Base-by-base conservation (phyloP, 2,888 invertebrate genomes). In the Marasmarcha lunaedactyla region DNA sequence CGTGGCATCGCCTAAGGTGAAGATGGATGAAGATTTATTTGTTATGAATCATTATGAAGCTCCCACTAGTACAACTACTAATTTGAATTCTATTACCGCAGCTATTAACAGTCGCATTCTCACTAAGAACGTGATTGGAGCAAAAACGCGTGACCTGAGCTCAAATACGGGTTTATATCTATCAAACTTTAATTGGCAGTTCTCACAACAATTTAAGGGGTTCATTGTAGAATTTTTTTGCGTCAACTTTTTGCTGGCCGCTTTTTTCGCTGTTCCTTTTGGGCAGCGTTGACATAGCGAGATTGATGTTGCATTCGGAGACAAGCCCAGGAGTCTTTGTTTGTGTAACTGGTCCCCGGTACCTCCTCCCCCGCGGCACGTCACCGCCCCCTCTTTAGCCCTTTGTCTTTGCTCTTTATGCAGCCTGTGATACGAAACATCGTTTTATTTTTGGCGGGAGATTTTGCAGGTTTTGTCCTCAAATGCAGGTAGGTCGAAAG, bases 151-250 rank as follows among this genome's bases (percentile, higher is more conserved):
- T 30, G 40, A 35, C 42, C 45, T 45, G 46, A 44, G 33, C 39
- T 46, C 35, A 38, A 55, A 62, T 55, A 61, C 52, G 50, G 52
- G 30, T 52, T 59, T 64, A 60, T 68, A 72, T 77, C 71, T 78
- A 79, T 81, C 74, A 81, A 73, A 76, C 73, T 81, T 79, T 83
- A 83, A 83, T 83, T 83, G 83, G 81, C 81, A 81, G 71, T 71
- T 81, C 70, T 69, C 74, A 71, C 74, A 78, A 70, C 73, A 70
- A 70, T 71, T 72, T 76, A 78, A 76, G 70, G 64, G 68, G 65
- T 62, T 79, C 78, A 74, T 71, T 76, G 77, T 76, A 65, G 71
- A 71, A 68, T 59, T 59, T 59, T 76, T 78, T 73, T 70, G 55
- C 48, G 55, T 53, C 58, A 57, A 56, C 60, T 72, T 71, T 78